Base-by-base conservation (phyloP, 2,113 vertebrate species). In the Reinhardtius hippoglossoides region DNA sequence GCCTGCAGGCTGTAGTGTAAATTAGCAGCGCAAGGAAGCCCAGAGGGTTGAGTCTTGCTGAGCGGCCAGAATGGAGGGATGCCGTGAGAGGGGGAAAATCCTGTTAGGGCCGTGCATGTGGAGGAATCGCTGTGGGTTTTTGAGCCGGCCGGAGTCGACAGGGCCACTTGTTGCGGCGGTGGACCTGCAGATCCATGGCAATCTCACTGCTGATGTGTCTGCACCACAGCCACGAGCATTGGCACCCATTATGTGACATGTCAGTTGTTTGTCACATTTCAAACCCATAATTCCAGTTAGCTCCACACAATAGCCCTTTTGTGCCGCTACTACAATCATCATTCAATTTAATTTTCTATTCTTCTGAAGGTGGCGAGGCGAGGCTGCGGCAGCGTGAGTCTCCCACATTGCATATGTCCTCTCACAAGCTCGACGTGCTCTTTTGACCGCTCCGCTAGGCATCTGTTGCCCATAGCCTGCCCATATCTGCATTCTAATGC, bases 401-500 rank as follows among this genome's bases (percentile, higher is more conserved):
- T 92, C 92, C 89, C 92, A 94, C 92, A 91, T 85, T 86, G 91
- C 90, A 92, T 86, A 92, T 92, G 89, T 94, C 85, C 90, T 90
- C 90, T 88, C 71, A 42, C 64, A 77, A 77, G 87, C 86, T 72
- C 59, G 55, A 76, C 73, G 71, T 90, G 92, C 91, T 85, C 88
- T 90, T 93, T 91, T 92, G 92, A 94, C 91, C 87, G 81, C 91
- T 90, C 81, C 93, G 91, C 90, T 89, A 83, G 92, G 93, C 94
- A 95, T 95, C 95, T 95, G 94, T 92, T 93, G 89, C 90, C 80
- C 86, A 78, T 82, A 71, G 93, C 87, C 87, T 74, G 88, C 84
- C 81, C 71, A 91, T 93, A 92, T 94, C 91, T 95, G 93, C 93
- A 95, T 95, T 94, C 87, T 93, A 94, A 95, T 92, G 94, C 91